A percentile compares a stretch with the other conserved stretches of the same genome.
Conservation (phyloP, 2,113 vertebrate species). For the Boulengeromyrus knoepffleri region DNA sequence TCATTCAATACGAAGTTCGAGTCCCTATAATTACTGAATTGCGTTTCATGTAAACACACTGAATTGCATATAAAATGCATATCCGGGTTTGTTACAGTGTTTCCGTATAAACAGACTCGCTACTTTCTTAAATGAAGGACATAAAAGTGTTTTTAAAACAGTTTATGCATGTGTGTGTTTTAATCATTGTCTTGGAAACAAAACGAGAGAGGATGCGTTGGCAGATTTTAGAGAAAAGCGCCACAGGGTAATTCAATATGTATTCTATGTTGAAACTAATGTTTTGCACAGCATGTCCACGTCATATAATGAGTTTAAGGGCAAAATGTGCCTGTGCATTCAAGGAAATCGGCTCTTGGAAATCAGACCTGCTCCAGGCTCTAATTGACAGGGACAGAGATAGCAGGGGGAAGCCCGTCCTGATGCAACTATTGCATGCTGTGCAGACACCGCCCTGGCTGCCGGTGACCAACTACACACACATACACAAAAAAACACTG, state of each 20-base stretch:
- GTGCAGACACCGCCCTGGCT: background rate
- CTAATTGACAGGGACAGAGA: conserved; percentile 11
- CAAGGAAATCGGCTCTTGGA: background rate
- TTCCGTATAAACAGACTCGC: background rate
- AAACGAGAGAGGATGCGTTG: background rate
- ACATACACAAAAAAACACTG: background rate
- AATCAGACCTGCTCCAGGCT: background rate
- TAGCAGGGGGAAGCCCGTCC: background rate
- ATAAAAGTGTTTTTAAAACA: background rate
- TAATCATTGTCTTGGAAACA: background rate
- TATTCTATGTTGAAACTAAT: background rate
- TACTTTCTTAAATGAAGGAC: background rate
- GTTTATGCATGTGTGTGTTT: background rate
- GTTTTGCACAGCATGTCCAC: background rate
- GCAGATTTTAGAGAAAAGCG: background rate
- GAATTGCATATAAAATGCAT: background rate
- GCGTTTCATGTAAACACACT: background rate
- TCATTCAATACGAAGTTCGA: background rate
- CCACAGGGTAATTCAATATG: background rate
- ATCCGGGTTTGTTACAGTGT: background rate
- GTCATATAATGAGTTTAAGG: background rate
- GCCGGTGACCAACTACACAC: background rate
- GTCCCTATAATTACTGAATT: background rate
- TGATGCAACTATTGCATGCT: background rate
- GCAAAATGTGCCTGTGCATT: no score